Evolutionary conservation across 2,797 vertebrate species (phyloP).

Genomic region (Pelobates cultripes): DNA sequence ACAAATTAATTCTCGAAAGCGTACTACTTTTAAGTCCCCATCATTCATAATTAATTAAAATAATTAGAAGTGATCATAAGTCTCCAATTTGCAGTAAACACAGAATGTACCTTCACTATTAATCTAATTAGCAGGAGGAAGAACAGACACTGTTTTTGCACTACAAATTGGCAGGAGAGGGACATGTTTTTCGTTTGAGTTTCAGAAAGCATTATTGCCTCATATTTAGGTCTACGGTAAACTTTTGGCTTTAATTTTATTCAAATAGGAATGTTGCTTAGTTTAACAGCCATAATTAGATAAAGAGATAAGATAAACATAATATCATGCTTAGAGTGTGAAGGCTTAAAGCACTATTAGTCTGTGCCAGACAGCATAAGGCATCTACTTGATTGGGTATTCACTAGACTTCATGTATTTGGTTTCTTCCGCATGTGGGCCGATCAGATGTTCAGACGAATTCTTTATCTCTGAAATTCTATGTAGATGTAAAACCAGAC

Average conservation of each 20-base stretch:
- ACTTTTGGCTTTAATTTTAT: slow-evolving; percentile 14
- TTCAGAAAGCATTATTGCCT: slow-evolving; percentile 41
- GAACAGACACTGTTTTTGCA: slow-evolving; percentile 44
- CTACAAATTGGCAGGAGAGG: slow-evolving; percentile 47
- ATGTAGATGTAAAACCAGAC: no score
- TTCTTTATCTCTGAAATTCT: no score
- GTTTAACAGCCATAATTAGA: slow-evolving; percentile 26
- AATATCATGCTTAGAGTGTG: no score
- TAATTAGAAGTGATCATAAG: slow-evolving; percentile 47
- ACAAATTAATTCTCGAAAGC: slow-evolving; percentile 15
- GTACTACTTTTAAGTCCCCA: slow-evolving; percentile 28
- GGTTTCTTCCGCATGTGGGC: no score
- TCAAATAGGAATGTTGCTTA: slow-evolving; percentile 23
- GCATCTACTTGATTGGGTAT: no score
- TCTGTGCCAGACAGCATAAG: no score
- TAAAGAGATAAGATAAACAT: no score
- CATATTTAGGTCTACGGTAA: slow-evolving; percentile 35
- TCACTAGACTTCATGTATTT: no score
- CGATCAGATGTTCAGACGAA: no score
- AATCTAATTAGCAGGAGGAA: slow-evolving; percentile 46
- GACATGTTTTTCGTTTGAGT: slow-evolving; percentile 40
- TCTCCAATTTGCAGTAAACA: slow-evolving; percentile 43
- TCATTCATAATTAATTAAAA: slow-evolving; percentile 51
- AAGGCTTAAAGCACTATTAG: no score
- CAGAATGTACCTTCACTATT: slow-evolving; percentile 50